Percentiles rank a stretch among this genome's conserved stretches.
These are phyloP conservation scores for Proterorhinus semilunaris DNA, from an alignment of 2,113 vertebrate genomes.

Conservation along the genomic window DNA sequence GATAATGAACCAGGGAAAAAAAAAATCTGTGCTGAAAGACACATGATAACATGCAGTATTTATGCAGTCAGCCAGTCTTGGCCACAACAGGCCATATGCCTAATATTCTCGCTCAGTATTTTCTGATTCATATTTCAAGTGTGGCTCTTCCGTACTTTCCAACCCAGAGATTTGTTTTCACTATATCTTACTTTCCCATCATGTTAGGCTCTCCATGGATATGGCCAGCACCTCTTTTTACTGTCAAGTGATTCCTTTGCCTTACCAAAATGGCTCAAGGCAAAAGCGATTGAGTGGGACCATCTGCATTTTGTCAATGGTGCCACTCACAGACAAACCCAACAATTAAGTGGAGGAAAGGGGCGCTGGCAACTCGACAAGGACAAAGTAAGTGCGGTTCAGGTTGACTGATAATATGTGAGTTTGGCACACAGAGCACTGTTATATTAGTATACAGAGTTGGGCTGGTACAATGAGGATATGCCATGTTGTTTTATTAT, in stretches of 20 bases:
- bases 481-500: slow-evolving; percentile 7
- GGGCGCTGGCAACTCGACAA: slow-evolving; percentile 22
- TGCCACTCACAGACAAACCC: slow-evolving; percentile 20
- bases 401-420: slow-evolving; percentile 33
- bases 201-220: slow-evolving; percentile 13
- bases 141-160: neutral
- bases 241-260: slow-evolving; percentile 6
- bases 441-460: slow-evolving; percentile 1
- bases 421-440: slow-evolving; percentile 22
- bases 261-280: slow-evolving; percentile 19
- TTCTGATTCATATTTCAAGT: slow-evolving; percentile 1
- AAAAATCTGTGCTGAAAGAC: slow-evolving; percentile 23
- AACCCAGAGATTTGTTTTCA: neutral
- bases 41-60: slow-evolving; percentile 18
- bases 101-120: slow-evolving; percentile 4
- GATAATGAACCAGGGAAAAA: slow-evolving; percentile 10
- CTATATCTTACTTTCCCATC: neutral
- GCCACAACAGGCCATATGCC: slow-evolving; percentile 1
- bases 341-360: slow-evolving; percentile 16
- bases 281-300: slow-evolving; percentile 29
- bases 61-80: slow-evolving; percentile 21
- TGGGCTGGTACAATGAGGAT: neutral
- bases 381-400: slow-evolving; percentile 12
- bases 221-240: neutral
- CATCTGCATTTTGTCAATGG: slow-evolving; percentile 32